A percentile compares a stretch with the other conserved stretches of the same genome.
phyloP scores from a whole-genome alignment of 2,888 invertebrate species.

The Drosophila koepferae region DNA sequence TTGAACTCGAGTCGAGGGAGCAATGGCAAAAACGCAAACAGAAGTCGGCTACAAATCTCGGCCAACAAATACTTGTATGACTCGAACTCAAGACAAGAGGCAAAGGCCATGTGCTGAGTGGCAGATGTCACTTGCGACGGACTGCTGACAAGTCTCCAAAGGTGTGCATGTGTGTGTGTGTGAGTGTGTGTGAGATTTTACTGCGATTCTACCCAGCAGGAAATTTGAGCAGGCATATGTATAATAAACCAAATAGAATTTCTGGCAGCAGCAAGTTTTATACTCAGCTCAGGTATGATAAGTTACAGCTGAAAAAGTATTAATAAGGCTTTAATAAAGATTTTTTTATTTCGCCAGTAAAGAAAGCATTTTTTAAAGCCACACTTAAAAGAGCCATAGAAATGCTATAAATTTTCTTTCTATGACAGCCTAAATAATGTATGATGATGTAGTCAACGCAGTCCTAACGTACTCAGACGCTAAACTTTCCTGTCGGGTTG shows the following conservation, averaged over 20 bases:
- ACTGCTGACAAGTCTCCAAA: constrained; percentile 59
- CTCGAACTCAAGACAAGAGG: constrained; percentile 48
- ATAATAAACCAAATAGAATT: neutral
- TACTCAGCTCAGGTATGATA: constrained; percentile 6
- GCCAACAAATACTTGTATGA: constrained; percentile 46
- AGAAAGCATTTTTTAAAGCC: neutral
- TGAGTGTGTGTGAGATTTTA: neutral
- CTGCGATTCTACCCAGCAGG: constrained; percentile 44
- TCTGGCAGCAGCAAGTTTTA: neutral
- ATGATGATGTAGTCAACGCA: constrained; percentile 6
- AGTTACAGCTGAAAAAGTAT: neutral
- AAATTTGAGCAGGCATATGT: constrained; percentile 25
- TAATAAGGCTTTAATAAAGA: neutral
- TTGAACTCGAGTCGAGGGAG: constrained; percentile 57
- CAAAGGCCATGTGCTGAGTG: constrained; percentile 62
- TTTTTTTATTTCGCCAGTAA: neutral
- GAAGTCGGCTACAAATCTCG: constrained; percentile 57
- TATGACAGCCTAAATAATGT: neutral
- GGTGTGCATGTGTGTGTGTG: neutral
- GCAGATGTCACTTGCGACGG: constrained; percentile 73
- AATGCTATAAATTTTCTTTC: neutral
- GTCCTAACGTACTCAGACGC: constrained; percentile 5
- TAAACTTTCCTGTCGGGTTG: constrained; percentile 21
- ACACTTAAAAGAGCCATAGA: neutral
- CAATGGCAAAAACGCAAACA: constrained; percentile 18